phyloP scores from a whole-genome alignment of 2,797 vertebrate species.

The Cyprinella venusta region DNA sequence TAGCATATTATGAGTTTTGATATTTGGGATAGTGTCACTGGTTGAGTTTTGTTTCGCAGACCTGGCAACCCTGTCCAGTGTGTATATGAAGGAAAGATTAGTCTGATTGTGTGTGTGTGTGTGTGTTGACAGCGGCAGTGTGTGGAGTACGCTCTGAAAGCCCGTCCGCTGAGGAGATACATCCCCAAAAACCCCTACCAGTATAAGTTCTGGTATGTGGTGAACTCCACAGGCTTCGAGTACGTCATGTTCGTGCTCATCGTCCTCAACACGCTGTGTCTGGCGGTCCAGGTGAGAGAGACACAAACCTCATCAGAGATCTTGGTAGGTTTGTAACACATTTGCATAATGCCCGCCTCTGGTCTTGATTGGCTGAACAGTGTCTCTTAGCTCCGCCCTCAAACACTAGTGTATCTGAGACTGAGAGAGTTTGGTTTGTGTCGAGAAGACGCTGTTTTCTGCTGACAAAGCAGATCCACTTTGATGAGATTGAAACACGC shows the following conservation, averaged over 20 bases:
- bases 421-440: no score
- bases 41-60: background rate
- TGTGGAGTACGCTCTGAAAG: slow-evolving; percentile 97
- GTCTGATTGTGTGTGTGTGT: background rate
- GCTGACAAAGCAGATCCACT: no score
- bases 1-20: no score
- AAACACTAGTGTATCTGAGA: no score
- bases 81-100: background rate
- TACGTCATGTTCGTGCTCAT: slow-evolving; percentile 99
- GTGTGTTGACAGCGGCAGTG: slow-evolving; percentile 86
- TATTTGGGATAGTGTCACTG: background rate
- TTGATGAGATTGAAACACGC: no score
- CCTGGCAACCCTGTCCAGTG: background rate
- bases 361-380: no score
- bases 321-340: no score
- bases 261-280: slow-evolving; percentile 98
- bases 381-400: no score
- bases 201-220: slow-evolving; percentile 99
- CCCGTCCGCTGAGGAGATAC: slow-evolving; percentile 92
- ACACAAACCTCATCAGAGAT: background rate
- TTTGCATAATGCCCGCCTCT: no score
- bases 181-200: slow-evolving; percentile 99
- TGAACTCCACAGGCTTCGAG: slow-evolving; percentile 97
- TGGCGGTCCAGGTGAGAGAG: slow-evolving; percentile 93
- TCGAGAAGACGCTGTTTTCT: no score